Conservation (phyloP, 2,888 invertebrate genomes). For the Drosophila borborema region DNA sequence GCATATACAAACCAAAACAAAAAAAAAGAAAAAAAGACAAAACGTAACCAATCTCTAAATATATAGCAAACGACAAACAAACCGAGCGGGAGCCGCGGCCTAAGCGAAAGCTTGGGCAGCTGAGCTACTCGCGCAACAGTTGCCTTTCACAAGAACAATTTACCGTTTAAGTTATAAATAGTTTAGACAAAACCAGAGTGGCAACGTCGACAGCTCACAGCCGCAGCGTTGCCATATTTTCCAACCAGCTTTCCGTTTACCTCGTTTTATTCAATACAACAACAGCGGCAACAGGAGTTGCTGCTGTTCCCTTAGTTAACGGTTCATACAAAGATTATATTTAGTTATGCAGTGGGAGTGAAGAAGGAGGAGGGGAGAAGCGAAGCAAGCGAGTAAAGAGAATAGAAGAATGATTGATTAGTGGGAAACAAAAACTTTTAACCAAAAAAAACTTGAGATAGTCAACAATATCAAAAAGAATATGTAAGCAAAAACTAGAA, state of each 20-base stretch:
- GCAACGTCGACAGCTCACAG: slow-evolving; percentile 28
- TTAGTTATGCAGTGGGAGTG: slow-evolving; percentile 55
- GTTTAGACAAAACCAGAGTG: slow-evolving; percentile 71
- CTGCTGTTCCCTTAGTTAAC: slow-evolving; percentile 55
- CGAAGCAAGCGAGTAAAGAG: neutral
- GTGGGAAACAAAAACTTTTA: slow-evolving; percentile 23
- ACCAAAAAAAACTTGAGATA: slow-evolving; percentile 23
- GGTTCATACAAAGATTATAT: slow-evolving; percentile 77
- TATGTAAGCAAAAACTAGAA: slow-evolving; percentile 3
- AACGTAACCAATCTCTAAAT: slow-evolving; percentile 67
- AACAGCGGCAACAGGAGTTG: slow-evolving; percentile 22
- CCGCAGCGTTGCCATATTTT: slow-evolving; percentile 54
- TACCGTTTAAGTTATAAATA: slow-evolving; percentile 79
- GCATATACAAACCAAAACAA: slow-evolving; percentile 67
- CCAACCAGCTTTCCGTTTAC: slow-evolving; percentile 71
- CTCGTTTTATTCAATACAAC: slow-evolving; percentile 66
- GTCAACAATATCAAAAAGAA: slow-evolving; percentile 20
- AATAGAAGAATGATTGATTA: neutral
- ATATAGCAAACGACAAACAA: slow-evolving; percentile 80
- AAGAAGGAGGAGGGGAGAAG: slow-evolving; percentile 7
- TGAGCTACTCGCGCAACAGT: slow-evolving; percentile 68
- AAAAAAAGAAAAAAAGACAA: slow-evolving; percentile 48
- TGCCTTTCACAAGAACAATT: slow-evolving; percentile 81
- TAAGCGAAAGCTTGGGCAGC: slow-evolving; percentile 32
- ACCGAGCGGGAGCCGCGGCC: slow-evolving; percentile 63